Base-by-base conservation (phyloP, 35 echinoderm and acorn worm species). In the Hemicentrotus pulcherrimus region DNA sequence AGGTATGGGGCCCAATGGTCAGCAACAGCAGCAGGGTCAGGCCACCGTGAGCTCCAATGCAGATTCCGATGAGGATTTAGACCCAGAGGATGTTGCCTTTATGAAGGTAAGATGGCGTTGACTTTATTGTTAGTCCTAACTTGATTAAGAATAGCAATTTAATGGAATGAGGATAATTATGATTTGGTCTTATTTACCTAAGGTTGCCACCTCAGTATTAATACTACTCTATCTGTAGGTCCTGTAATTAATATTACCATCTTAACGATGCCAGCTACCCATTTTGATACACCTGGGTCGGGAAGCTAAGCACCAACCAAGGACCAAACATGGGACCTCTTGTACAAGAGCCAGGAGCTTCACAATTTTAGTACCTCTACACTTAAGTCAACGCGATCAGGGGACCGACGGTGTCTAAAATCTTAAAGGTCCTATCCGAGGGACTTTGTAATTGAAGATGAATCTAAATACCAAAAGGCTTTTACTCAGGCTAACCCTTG, bases 31-130 rank as follows among this genome's bases (percentile, higher is more conserved):
- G 32, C 88, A 90, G 88, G 12, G 13, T 6, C 88, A 90, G 88
- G 2, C 88, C 24, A 45, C 32, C 15, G 32, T 45, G 12, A 90
- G 32, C 88, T 45, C 32, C 11, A 41, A 32, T 24, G 19, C 65
- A 18, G 88, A 90, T 47, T 90, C 88, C 9, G 88, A 90, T 90
- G 88, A 90, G 31, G 88, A 90, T 30, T 32, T 90, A 33, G 88
- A 90, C 88, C 32, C 88, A 18, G 88, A 90, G 32, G 88, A 90
- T 47, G 88, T 90, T 19, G 88, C 88, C 19, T 90, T 18, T 19
- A 33, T 90, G 32, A 90, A 90, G 88, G 88, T 90, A 90, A 90
- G 31, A 90, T 15, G 52, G 70, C 70, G 4, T 8, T 86, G n/a
- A 86, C 5, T 1, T 86, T 30, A 1, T 2, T 30, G 6, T 86